Conservation (phyloP, 2,888 invertebrate species). For the Chydorus sphaericus region DNA sequence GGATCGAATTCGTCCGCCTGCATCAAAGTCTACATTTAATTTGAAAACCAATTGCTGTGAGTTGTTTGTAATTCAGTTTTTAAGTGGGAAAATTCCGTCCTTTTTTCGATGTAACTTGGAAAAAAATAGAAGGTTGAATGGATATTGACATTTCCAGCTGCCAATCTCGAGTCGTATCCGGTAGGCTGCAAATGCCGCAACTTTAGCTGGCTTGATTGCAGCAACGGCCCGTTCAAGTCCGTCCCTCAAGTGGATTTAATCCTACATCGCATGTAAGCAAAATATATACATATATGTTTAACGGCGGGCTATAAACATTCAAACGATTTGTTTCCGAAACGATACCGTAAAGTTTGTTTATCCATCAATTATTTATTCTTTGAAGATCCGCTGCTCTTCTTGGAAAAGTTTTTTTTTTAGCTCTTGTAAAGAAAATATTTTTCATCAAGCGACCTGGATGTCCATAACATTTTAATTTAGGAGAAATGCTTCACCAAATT, state of each 20-base stretch:
- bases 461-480: too few relatives aligned
- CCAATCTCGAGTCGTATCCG: background rate
- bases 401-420: too few relatives aligned
- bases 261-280: background rate
- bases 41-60: background rate
- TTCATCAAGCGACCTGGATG: too few relatives aligned
- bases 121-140: background rate
- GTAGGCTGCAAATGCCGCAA: background rate
- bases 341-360: background rate
- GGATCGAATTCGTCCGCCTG: too few relatives aligned
- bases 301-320: background rate
- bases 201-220: conserved; percentile 3
- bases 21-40: background rate
- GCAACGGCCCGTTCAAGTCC: background rate
- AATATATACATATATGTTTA: background rate
- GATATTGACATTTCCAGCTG: background rate
- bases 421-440: too few relatives aligned
- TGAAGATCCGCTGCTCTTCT: too few relatives aligned
- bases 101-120: background rate
- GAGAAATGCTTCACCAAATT: too few relatives aligned
- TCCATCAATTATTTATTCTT: background rate
- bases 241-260: background rate
- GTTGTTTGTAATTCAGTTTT: background rate
- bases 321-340: background rate
- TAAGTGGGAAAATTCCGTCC: background rate